phyloP scores from a whole-genome alignment of 2,113 vertebrate genomes.

The Copsychus sechellarum region DNA sequence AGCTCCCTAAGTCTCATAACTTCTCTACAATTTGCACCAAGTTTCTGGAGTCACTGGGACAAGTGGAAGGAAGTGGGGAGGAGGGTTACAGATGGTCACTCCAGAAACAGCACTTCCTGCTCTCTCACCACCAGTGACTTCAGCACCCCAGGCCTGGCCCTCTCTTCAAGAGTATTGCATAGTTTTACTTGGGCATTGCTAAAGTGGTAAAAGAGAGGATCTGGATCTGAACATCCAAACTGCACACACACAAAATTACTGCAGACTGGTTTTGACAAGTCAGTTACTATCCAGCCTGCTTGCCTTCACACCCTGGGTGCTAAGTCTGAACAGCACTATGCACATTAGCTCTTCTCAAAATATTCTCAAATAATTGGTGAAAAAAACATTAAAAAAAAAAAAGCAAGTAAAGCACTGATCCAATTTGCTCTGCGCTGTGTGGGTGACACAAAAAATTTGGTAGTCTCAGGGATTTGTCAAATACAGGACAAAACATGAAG shows the following conservation, averaged over 20 bases:
- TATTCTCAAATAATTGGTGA: not conserved
- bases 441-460: not conserved
- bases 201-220: not conserved
- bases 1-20: not conserved
- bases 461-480: not conserved
- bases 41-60: not conserved
- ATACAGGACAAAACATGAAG: not conserved
- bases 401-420: not conserved
- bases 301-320: not conserved
- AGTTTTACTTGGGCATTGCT: not conserved
- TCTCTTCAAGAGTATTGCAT: not conserved
- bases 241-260: not conserved
- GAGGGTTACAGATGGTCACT: fast-evolving
- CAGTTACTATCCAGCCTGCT: not conserved
- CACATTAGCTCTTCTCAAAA: not conserved
- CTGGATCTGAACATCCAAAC: not conserved
- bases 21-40: not conserved
- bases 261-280: not conserved
- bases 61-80: not conserved
- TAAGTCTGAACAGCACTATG: not conserved
- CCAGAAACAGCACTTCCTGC: not conserved
- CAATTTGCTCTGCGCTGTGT: not conserved
- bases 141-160: not conserved
- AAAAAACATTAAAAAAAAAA: not conserved
- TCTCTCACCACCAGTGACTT: not conserved